Percentiles rank a stretch among this genome's conserved stretches.
phyloP scores from a whole-genome alignment of 1,140 invertebrate species.

The Hyles euphorbiae region DNA sequence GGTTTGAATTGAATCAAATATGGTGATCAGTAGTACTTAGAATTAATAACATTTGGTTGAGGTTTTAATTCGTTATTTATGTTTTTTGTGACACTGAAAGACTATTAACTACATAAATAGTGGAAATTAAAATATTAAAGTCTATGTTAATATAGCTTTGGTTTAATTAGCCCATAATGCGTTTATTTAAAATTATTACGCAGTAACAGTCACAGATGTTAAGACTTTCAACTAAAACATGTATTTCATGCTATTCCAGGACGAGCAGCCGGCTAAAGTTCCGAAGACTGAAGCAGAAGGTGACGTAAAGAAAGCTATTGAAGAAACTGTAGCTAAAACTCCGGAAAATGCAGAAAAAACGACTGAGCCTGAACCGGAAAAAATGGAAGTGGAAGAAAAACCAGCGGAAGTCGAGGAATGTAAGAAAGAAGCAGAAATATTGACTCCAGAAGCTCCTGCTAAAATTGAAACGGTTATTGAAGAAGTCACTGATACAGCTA shows the following conservation, averaged over 20 bases:
- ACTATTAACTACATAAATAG: too few relatives aligned
- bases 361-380: conserved; percentile 29
- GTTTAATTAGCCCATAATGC: too few relatives aligned
- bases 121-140: too few relatives aligned
- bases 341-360: conserved; percentile 12
- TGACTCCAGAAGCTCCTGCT: conserved; percentile 3
- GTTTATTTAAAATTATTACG: too few relatives aligned
- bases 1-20: too few relatives aligned
- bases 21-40: too few relatives aligned
- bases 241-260: conserved; percentile 34
- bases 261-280: conserved; percentile 59
- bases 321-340: conserved; percentile 5
- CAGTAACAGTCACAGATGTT: too few relatives aligned
- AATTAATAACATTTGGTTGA: too few relatives aligned
- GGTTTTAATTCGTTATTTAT: too few relatives aligned
- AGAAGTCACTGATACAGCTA: conserved; percentile 40
- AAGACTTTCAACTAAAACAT: too few relatives aligned
- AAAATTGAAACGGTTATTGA: conserved; percentile 34
- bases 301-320: conserved; percentile 4
- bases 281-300: conserved; percentile 46
- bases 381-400: conserved; percentile 51
- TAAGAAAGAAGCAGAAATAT: conserved; percentile 5
- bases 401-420: conserved; percentile 16
- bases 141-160: too few relatives aligned
- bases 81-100: too few relatives aligned